These are phyloP conservation scores for Pygoscelis antarcticus DNA, from an alignment of 2,113 vertebrate species.

Conservation along the genomic window DNA sequence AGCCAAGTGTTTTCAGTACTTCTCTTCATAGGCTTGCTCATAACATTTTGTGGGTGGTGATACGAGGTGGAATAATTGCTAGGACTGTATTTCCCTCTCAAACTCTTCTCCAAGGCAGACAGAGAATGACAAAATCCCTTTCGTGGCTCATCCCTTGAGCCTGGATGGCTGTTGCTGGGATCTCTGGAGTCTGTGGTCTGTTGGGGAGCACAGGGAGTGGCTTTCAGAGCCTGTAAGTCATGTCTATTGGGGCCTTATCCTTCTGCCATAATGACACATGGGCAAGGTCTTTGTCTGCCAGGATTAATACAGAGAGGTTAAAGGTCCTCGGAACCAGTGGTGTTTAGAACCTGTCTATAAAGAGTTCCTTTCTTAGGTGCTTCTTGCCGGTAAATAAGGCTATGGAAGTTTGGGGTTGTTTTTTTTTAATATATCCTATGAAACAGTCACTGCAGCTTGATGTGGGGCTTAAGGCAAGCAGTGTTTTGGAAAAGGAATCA, in stretches of 20 bases:
- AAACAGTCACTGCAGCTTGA: background rate
- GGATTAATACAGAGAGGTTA: background rate
- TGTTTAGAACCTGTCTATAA: background rate
- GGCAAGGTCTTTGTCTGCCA: background rate
- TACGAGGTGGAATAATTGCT: background rate
- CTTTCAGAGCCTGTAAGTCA: background rate
- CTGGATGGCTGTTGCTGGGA: background rate
- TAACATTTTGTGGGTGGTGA: slow-evolving; percentile 25
- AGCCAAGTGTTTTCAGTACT: background rate
- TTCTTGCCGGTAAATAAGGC: background rate
- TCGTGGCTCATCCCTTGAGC: background rate
- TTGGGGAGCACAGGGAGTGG: background rate
- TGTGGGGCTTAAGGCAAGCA: background rate
- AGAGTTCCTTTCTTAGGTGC: background rate
- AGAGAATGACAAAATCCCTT: background rate
- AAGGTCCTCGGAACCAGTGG: background rate
- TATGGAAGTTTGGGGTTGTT: background rate
- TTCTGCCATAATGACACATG: background rate
- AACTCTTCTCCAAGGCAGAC: background rate
- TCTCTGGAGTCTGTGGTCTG: background rate
- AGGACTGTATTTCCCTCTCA: background rate
- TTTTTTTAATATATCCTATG: background rate
- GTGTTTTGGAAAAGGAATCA: background rate
- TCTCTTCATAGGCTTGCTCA: background rate
- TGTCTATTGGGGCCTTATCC: background rate